phyloP scores from a whole-genome alignment of 2,113 vertebrate genomes.

The Chaenogobius annularis region DNA sequence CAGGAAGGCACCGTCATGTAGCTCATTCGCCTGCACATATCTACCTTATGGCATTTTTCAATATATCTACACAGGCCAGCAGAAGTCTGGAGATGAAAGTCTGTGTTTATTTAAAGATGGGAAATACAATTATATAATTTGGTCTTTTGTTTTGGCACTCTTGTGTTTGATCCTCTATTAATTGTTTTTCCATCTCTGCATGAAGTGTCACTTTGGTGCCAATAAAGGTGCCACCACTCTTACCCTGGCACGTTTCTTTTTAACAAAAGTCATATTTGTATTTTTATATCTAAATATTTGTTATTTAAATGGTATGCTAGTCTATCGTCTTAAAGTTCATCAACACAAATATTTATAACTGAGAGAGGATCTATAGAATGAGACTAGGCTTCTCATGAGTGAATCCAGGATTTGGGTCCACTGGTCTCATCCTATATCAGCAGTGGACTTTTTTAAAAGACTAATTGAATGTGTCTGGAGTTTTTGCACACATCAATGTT shows the following conservation, averaged over 20 bases:
- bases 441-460: slow-evolving; percentile 76
- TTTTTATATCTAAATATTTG: slow-evolving; percentile 98
- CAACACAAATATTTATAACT: slow-evolving; percentile 80
- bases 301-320: slow-evolving; percentile 90
- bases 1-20: slow-evolving; percentile 61
- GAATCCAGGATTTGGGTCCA: slow-evolving; percentile 59
- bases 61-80: slow-evolving; percentile 64
- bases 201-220: slow-evolving; percentile 87
- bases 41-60: slow-evolving; percentile 34
- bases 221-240: slow-evolving; percentile 81
- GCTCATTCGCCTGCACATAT: slow-evolving; percentile 67
- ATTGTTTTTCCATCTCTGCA: slow-evolving; percentile 87
- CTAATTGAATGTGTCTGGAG: slow-evolving; percentile 83
- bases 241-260: slow-evolving; percentile 90
- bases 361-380: slow-evolving; percentile 69
- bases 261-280: slow-evolving; percentile 93
- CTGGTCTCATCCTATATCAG: slow-evolving; percentile 74
- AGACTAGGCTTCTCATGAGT: slow-evolving; percentile 60
- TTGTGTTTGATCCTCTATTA: slow-evolving; percentile 57
- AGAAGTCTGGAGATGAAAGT: slow-evolving; percentile 47
- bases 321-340: slow-evolving; percentile 85
- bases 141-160: slow-evolving; percentile 55
- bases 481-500: slow-evolving; percentile 87
- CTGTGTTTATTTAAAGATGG: slow-evolving; percentile 60
- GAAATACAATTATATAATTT: slow-evolving; percentile 63